Evolutionary conservation across 2,888 invertebrate species (phyloP), one percentile per base, ranked within the genome.

Genomic region (Balanococcus diminutus): DNA sequence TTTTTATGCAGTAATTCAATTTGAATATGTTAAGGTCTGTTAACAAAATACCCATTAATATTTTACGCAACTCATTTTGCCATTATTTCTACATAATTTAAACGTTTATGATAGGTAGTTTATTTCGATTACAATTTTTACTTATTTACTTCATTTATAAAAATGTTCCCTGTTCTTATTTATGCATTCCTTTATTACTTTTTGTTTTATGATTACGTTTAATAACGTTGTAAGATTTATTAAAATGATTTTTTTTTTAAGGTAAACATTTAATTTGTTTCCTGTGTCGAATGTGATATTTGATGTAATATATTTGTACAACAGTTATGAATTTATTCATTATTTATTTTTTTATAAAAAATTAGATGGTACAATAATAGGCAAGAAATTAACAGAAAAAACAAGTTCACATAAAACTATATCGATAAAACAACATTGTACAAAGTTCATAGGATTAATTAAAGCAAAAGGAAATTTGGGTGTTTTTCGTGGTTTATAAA

Each of bases 291-390:
- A 67, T 67, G 67, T 67, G 67, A 67, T 67, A 67, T 67, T n/a
- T 67, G 67, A 31, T 67, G 67, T 67, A 67, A 28, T 67, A 67
- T 67, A 67, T 67, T 67, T 67, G 14, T 67, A 28, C 16, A 67
- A 67, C 14, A 31, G 25, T 19, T 67, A n/a, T n/a, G 6, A 5
- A 0, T 31, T 28, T 28, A n/a, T n/a, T n/a, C 25, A 0, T 25
- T 25, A 61, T 25, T 61, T 67, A 28, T 67, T 28, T 16, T 11
- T 31, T 14, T 67, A 28, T 16, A 22, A 22, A 2, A 51, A n/a
- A n/a, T 42, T 56, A 22, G 2, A 2, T 8, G 22, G 1, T 51
- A 19, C 51, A 51, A n/a, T 46, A 46, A 51, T 19, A 0, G 22
- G 5, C 9, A 51, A 19, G 22, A 51, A 51, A 19, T 51, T 19